phyloP scores from a whole-genome alignment of 2,888 invertebrate species.

The Protodeltote pygarga region DNA sequence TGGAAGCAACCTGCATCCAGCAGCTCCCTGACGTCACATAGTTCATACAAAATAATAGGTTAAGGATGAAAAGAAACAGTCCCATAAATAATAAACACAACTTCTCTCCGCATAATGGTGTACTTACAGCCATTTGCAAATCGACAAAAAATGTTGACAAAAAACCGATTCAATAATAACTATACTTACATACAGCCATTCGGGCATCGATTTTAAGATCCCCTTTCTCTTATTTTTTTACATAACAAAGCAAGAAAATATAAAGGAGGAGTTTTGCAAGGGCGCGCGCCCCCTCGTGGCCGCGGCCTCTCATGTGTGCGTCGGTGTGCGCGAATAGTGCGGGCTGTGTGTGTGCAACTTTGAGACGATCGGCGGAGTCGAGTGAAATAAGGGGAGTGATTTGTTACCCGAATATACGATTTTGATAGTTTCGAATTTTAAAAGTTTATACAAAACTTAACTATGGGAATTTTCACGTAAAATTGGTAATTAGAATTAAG shows the following conservation, averaged over 20 bases:
- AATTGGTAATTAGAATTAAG: too few species aligned
- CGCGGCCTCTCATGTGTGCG: constrained; percentile 47
- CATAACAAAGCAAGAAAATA: constrained; percentile 85
- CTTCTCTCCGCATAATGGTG: too few species aligned
- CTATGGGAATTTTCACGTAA: too few species aligned
- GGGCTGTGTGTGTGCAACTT: constrained; percentile 67
- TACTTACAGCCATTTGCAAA: constrained; percentile 31
- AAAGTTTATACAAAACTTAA: background rate
- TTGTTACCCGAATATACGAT: constrained; percentile 51
- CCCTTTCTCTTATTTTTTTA: constrained; percentile 84
- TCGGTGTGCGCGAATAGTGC: constrained; percentile 52
- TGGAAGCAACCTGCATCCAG: too few species aligned
- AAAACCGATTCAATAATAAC: constrained; percentile 54
- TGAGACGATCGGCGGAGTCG: constrained; percentile 83
- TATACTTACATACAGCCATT: constrained; percentile 76
- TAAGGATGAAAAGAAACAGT: background rate
- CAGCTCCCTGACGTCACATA: too few species aligned
- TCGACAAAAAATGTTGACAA: constrained; percentile 43
- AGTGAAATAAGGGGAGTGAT: constrained; percentile 80
- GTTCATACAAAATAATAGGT: background rate
- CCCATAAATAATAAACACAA: constrained; percentile 2
- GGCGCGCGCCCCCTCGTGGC: constrained; percentile 73
- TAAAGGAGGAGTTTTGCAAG: constrained; percentile 84
- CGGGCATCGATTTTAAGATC: constrained; percentile 83
- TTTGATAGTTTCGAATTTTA: constrained; percentile 57